phyloP scores from a whole-genome alignment of 2,113 vertebrate species.

The Junco hyemalis region DNA sequence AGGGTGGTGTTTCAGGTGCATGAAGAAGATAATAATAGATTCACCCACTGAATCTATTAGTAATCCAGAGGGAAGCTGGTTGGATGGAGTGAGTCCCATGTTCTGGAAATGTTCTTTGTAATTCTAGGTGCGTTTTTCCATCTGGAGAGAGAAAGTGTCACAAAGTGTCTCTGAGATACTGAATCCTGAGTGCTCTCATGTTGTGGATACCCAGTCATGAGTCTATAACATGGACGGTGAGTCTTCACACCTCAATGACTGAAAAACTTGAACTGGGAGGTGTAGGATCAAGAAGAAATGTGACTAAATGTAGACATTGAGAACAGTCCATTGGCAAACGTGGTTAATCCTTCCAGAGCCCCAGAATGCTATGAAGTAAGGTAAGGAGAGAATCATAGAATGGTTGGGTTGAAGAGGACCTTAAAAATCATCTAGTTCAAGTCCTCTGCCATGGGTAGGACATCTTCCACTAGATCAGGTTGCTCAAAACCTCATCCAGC shows the following conservation, averaged over 20 bases:
- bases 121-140: not conserved
- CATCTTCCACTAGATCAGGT: not conserved
- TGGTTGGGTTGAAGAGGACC: not conserved
- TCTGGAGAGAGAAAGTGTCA: not conserved
- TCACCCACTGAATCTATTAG: not conserved
- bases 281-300: not conserved
- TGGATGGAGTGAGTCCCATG: not conserved
- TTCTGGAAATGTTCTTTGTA: not conserved
- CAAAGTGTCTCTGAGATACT: not conserved
- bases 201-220: accelerated
- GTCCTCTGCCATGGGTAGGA: not conserved
- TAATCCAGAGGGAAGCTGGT: not conserved
- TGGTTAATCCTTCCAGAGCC: not conserved
- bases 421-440: not conserved
- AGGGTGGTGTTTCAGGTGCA: not conserved
- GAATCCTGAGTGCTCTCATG: accelerated
- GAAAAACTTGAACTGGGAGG: not conserved
- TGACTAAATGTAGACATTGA: not conserved
- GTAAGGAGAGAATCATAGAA: not conserved
- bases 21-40: not conserved
- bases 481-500: not conserved
- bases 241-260: not conserved
- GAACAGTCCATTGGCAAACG: not conserved
- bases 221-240: not conserved
- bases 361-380: not conserved